Percentiles rank a stretch among this genome's conserved stretches.
phyloP scores from a whole-genome alignment of 2,113 vertebrate genomes.

The Empidonax alnorum region DNA sequence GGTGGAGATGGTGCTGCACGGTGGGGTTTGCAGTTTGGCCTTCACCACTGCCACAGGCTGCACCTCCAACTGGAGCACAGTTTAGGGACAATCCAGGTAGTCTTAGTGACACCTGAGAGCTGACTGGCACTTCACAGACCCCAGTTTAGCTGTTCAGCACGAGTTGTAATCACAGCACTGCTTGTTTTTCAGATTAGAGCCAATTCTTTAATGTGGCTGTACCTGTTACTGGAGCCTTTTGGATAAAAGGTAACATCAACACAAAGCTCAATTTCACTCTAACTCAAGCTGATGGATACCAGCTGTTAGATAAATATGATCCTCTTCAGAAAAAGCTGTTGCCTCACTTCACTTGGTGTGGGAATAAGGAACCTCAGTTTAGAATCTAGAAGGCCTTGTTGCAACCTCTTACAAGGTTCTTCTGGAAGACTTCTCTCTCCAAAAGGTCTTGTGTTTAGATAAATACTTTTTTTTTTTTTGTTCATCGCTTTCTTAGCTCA shows the following conservation, averaged over 20 bases:
- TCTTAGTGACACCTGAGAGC: neutral
- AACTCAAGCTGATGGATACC: neutral
- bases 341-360: neutral
- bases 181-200: neutral
- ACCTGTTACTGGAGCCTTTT: neutral
- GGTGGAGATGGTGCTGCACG: accelerated
- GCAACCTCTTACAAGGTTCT: neutral
- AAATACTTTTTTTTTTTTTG: neutral
- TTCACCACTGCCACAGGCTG: neutral
- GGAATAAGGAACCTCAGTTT: neutral
- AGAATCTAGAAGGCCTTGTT: neutral
- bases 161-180: neutral
- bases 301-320: neutral
- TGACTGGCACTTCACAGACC: neutral
- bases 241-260: neutral
- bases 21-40: neutral
- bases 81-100: neutral
- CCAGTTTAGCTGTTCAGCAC: neutral
- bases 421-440: neutral
- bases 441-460: neutral
- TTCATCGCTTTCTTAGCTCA: neutral
- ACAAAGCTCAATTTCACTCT: neutral
- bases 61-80: neutral
- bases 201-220: neutral
- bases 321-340: neutral